Percentiles rank a stretch among this genome's conserved stretches.
phyloP scores from a whole-genome alignment of 2,113 vertebrate species.

The Microcebus lehilahytsara region DNA sequence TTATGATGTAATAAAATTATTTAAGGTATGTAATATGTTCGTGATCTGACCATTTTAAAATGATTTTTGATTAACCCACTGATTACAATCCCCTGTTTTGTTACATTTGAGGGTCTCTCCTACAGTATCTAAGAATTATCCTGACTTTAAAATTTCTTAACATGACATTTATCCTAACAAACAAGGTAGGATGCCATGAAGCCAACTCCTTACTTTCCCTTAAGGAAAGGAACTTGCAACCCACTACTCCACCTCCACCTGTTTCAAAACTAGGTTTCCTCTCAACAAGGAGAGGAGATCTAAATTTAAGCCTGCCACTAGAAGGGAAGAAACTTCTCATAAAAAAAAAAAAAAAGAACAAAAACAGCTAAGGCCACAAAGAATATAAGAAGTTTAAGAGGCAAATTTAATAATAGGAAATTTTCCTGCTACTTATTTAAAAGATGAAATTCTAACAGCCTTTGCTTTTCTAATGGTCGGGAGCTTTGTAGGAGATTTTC shows the following conservation, averaged over 20 bases:
- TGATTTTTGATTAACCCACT: not conserved
- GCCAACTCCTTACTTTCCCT: not conserved
- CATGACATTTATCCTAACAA: not conserved
- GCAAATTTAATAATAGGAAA: not conserved
- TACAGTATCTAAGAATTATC: not conserved
- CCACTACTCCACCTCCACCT: not conserved
- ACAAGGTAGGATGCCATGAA: not conserved
- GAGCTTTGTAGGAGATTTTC: not conserved
- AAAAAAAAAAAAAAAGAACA: not conserved
- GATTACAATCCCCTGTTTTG: not conserved
- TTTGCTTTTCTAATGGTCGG: not conserved
- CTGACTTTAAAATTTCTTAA: constrained; percentile 38
- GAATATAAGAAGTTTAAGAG: constrained; percentile 7
- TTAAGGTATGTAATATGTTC: not conserved
- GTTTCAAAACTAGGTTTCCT: constrained; percentile 41
- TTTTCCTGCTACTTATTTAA: not conserved
- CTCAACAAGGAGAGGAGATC: not conserved
- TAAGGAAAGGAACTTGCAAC: not conserved
- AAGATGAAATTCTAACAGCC: not conserved
- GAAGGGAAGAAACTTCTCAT: not conserved
- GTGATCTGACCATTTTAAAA: not conserved
- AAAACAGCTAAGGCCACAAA: not conserved
- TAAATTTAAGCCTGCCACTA: not conserved
- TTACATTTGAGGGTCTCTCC: not conserved
- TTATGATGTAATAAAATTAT: not conserved